These are phyloP conservation scores for Anticlea derivata DNA, from an alignment of 2,888 invertebrate species.

Conservation along the genomic window DNA sequence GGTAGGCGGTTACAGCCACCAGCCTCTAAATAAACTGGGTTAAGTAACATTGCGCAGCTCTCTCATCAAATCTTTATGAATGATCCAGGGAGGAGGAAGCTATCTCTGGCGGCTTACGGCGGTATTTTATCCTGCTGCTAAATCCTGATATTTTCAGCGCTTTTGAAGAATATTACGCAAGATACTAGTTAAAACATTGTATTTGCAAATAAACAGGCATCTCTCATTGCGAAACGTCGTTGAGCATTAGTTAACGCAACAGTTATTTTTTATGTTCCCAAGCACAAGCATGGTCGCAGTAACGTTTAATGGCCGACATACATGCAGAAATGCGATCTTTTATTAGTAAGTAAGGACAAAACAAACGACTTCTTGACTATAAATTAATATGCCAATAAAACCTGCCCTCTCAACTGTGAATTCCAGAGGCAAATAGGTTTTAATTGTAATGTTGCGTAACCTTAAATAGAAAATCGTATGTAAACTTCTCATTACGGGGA, in stretches of 20 bases:
- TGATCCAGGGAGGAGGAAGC: slow-evolving; percentile 31
- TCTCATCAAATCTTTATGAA: slow-evolving; percentile 40
- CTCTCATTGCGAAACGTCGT: slow-evolving; percentile 36
- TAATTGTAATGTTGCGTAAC: slow-evolving; percentile 48
- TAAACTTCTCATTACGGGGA: slow-evolving; percentile 35
- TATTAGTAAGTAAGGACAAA: slow-evolving; percentile 48
- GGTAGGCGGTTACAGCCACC: slow-evolving; percentile 35
- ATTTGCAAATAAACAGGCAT: slow-evolving; percentile 23
- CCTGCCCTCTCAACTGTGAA: slow-evolving; percentile 37
- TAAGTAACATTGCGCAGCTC: slow-evolving; percentile 39
- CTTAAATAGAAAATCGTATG: slow-evolving; percentile 44
- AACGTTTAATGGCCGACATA: slow-evolving; percentile 54
- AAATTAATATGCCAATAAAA: slow-evolving; percentile 59
- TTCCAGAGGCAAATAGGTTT: slow-evolving; percentile 44
- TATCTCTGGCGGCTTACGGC: slow-evolving; percentile 30
- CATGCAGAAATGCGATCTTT: slow-evolving; percentile 47
- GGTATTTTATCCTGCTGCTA: slow-evolving; percentile 23
- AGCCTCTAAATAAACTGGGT: slow-evolving; percentile 40
- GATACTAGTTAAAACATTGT: slow-evolving; percentile 21
- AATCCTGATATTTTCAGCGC: slow-evolving; percentile 22
- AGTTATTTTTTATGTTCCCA: slow-evolving; percentile 53
- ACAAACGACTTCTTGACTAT: slow-evolving; percentile 53
- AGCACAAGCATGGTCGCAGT: slow-evolving; percentile 44
- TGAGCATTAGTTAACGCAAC: slow-evolving; percentile 41
- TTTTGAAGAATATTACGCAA: slow-evolving; percentile 11